Evolutionary conservation across 2,888 invertebrate species (phyloP).

Genomic region (Melangyna quadrimaculata): DNA sequence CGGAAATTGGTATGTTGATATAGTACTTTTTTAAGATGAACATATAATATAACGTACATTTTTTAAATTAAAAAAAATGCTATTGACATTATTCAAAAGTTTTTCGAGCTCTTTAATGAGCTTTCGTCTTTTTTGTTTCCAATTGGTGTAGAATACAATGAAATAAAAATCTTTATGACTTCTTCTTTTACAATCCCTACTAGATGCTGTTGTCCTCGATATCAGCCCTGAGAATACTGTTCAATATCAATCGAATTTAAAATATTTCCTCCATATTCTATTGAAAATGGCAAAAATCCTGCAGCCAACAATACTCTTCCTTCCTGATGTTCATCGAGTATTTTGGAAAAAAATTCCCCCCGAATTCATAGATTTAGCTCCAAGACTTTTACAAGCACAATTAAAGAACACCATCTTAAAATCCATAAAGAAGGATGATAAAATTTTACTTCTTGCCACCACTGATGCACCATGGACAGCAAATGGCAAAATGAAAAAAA

Average conservation of each 20-base stretch:
- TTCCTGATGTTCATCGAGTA: conserved; percentile 83
- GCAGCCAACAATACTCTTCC: conserved; percentile 84
- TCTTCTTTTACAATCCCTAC: neutral
- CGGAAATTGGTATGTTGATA: conserved; percentile 82
- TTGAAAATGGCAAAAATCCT: conserved; percentile 84
- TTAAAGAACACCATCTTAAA: conserved; percentile 82
- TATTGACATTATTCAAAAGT: too few species aligned
- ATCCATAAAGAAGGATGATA: conserved; percentile 82
- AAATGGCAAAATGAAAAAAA: conserved; percentile 74
- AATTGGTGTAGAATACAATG: neutral
- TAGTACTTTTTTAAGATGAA: too few species aligned
- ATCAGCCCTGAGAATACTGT: conserved; percentile 85
- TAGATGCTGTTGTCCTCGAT: conserved; percentile 84
- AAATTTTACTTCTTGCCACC: conserved; percentile 82
- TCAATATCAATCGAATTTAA: conserved; percentile 84
- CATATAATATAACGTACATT: too few species aligned
- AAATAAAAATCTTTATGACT: neutral
- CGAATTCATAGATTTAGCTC: conserved; percentile 79
- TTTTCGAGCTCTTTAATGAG: neutral
- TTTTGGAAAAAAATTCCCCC: conserved; percentile 82
- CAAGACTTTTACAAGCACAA: conserved; percentile 82
- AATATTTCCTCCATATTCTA: conserved; percentile 84
- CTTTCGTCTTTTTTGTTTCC: neutral
- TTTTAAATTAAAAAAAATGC: too few species aligned
- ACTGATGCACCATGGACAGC: conserved; percentile 83